These are phyloP conservation scores for Euglossa dilemma DNA, from an alignment of 1,140 invertebrate species.

Conservation along the genomic window DNA sequence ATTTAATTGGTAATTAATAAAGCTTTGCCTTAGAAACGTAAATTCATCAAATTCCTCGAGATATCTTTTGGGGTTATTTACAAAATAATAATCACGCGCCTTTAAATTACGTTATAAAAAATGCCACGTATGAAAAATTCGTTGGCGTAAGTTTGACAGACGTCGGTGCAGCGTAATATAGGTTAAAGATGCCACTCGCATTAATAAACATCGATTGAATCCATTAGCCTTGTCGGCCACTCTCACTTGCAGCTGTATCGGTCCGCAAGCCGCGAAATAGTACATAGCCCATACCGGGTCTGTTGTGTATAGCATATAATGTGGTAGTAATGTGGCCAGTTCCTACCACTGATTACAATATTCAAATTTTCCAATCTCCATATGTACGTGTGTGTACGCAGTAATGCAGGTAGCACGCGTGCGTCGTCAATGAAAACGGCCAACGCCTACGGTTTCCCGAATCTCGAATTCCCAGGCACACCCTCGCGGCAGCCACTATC, in stretches of 20 bases:
- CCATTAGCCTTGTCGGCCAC: neutral
- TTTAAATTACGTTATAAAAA: no score
- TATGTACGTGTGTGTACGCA: slow-evolving; percentile 45
- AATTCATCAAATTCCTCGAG: no score
- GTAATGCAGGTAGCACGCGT: neutral
- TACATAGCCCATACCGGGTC: neutral
- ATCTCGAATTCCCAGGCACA: slow-evolving; percentile 13
- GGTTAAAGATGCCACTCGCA: neutral
- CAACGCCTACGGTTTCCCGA: slow-evolving; percentile 2
- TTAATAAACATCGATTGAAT: slow-evolving; percentile 1
- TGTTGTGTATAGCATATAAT: slow-evolving; percentile 35
- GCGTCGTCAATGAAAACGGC: slow-evolving; percentile 4
- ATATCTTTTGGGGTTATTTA: no score
- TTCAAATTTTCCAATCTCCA: slow-evolving; percentile 67
- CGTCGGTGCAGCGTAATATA: no score
- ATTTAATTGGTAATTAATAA: no score
- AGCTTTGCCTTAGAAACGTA: no score
- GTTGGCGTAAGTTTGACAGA: no score
- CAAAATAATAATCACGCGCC: no score
- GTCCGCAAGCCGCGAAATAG: neutral
- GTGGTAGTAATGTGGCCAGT: slow-evolving; percentile 30
- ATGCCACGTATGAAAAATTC: no score
- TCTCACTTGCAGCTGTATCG: neutral
- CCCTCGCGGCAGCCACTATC: neutral
- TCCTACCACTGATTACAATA: slow-evolving; percentile 61